A percentile compares a stretch with the other conserved stretches of the same genome.
Conservation (phyloP, 2,113 vertebrate species). For the Nanorana parkeri region DNA sequence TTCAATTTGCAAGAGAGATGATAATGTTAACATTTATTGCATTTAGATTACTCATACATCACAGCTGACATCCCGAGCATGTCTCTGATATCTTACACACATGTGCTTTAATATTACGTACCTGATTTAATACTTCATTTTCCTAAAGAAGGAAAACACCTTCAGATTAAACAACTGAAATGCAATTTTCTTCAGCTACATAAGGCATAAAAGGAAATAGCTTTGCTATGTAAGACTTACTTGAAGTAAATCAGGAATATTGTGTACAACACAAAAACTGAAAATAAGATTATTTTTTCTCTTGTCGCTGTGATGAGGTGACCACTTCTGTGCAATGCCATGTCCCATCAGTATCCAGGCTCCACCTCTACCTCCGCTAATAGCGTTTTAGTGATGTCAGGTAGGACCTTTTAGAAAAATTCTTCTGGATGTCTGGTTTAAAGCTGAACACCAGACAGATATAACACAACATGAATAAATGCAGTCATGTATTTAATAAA, state of each 20-base stretch:
- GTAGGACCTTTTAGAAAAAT: no score
- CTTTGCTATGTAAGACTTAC: constrained; percentile 33
- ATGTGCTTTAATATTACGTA: constrained; percentile 32
- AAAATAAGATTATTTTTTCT: background rate
- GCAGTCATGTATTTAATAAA: no score
- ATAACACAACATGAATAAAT: no score
- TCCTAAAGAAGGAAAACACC: constrained; percentile 17
- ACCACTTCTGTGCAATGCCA: no score
- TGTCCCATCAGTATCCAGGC: no score
- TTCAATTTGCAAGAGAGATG: constrained; percentile 28
- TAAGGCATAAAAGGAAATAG: constrained; percentile 38
- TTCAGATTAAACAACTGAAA: constrained; percentile 34
- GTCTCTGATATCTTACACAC: constrained; percentile 24
- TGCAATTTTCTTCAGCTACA: constrained; percentile 48
- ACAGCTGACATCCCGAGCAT: constrained; percentile 31
- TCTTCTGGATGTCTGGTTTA: no score
- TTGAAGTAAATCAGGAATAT: constrained; percentile 37
- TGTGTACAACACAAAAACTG: background rate
- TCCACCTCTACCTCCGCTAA: no score
- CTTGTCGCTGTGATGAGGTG: no score
- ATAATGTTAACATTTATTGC: constrained; percentile 47
- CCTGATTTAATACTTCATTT: constrained; percentile 51
- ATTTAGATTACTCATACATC: constrained; percentile 46
- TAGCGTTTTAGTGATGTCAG: no score
- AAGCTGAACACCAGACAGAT: no score